Evolutionary conservation across 2,797 vertebrate genomes (phyloP), one percentile per base, ranked within the genome.

Genomic region (Pachyuromys duprasi): DNA sequence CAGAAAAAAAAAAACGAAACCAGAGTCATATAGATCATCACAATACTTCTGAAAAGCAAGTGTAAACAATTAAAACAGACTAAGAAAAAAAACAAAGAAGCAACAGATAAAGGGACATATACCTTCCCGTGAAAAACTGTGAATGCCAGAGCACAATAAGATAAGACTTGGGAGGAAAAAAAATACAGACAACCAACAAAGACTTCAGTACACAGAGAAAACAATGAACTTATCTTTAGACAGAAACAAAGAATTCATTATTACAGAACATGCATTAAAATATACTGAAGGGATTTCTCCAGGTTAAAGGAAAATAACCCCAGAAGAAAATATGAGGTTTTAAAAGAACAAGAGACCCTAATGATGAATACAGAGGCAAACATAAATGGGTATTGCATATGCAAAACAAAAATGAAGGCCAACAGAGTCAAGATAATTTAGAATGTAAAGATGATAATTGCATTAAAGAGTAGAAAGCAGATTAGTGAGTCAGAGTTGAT

Each of bases 21-120:
- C 22, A 67, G 17, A 81, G 2, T 65, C 45, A 72, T 63, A 22
- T 49, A 63, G 63, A 65, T 62, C 15, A 96, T 70, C 63, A 45
- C 11, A 55, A 91, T 31, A 24, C 6, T 92, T 92, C 49, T 74
- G 8, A 76, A 93, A 87, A 84, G 18, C 17, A 69, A 97, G 86
- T 67, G 11, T 24, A 39, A 82, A 33, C 1, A 12, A 2, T 75
- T 72, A 18, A 83, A 93, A 94, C 65, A 12, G 8, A 83, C 79
- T 15, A 55, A 36, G 3, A 65, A 90, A 33, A 53, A 57, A 75
- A 96, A 36, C n/a, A 95, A 89, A 93, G 7, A 42, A 72, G 1
- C 24, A 92, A 39, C 2, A 76, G 63, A 55, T 60, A 90, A 74
- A 81, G 8, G 86, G 82, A 60, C 60, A 88, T n/a, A 26, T 75